Evolutionary conservation across 2,888 invertebrate genomes (phyloP), one percentile per base, ranked within the genome.

Genomic region (Rhogogaster chlorosoma): DNA sequence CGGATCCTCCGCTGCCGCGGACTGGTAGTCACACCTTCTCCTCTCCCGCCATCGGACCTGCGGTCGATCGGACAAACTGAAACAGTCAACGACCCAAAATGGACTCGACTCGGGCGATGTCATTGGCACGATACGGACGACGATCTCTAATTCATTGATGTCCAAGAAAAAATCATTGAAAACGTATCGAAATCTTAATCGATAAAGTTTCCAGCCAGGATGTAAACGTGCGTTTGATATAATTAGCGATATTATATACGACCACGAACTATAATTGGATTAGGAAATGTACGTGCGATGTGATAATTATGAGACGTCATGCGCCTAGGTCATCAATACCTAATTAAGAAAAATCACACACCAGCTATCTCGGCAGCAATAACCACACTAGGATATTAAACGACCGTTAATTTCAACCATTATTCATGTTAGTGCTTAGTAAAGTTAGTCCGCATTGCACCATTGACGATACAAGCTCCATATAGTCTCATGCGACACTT

Each of bases 31-130:
- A 97, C 95, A 97, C 97, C 94, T 97, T 97, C 93, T 97, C 97
- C 94, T 97, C 97, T 90, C 96, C 96, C 89, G 95, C 95, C 92
- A 95, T 93, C 90, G 95, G 95, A 93, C 94, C 96, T 93, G 95
- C 96, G 92, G 94, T 96, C 88, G 96, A 96, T 91, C 97, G 96
- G 92, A 97, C 97, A 94, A 97, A 97, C 97, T 97, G 96, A 92
- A 96, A 94, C 93, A 92, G 90, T 92, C 91, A 92, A 91, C 90
- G 91, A 90, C 90, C 80, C 70, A 83, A 73, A 84, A 84, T 84
- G 91, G 92, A 92, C 90, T 92, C 91, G 90, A 91, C 91, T 91
- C 90, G 89, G 89, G 88, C 89, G 84, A 53, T 78, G 91, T 88
- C 91, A 92, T 88, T 93, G 92, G 91, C 89, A 89, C 91, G 91